Evolutionary conservation across 2,797 vertebrate genomes (phyloP), one percentile per base, ranked within the genome.

Genomic region (Intellagama lesueurii): DNA sequence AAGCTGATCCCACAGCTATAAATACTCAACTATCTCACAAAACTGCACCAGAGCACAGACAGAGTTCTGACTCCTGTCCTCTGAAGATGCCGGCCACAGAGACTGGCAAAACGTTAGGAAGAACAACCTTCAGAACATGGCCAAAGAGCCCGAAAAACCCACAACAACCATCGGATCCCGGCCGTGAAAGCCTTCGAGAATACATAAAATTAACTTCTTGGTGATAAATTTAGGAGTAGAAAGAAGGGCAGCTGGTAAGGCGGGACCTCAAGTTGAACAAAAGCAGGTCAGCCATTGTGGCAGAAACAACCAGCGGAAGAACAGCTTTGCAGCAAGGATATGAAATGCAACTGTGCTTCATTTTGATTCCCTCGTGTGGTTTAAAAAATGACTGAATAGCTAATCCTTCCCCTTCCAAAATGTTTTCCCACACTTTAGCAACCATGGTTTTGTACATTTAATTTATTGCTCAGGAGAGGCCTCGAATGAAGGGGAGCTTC

Each of bases 201-300:
- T 40, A 68, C 75, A 79, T 7, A 32, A 52, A 49, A 68, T 69
- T 69, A 79, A 35, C 30, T 52, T 80, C 76, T 80, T 56, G 22
- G 17, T 87, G 80, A 70, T 80, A 66, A 52, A 87, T 35, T 19
- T 35, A 26, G 60, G 47, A 86, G 35, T 87, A 52, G 14, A 72
- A 81, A 80, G 60, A 72, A 44, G 24, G 32, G n/a, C 86, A 87
- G 32, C 66, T 87, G 77, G 77, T 49, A 66, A 87, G 86, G 77
- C n/a, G 56, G 32, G 47, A 72, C 66, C 52, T 24, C 22, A 49
- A 40, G 77, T 81, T 70, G 78, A 7, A 60, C 66, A 69, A 32
- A 47, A 81, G 47, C 47, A 87, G 66, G 66, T 19, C 47, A 22
- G 32, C 77, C 66, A 30, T 81, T 70, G 49, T 87, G 86, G 64